Evolutionary conservation across 1,140 invertebrate species (phyloP).

Genomic region (Pectinophora gossypiella): DNA sequence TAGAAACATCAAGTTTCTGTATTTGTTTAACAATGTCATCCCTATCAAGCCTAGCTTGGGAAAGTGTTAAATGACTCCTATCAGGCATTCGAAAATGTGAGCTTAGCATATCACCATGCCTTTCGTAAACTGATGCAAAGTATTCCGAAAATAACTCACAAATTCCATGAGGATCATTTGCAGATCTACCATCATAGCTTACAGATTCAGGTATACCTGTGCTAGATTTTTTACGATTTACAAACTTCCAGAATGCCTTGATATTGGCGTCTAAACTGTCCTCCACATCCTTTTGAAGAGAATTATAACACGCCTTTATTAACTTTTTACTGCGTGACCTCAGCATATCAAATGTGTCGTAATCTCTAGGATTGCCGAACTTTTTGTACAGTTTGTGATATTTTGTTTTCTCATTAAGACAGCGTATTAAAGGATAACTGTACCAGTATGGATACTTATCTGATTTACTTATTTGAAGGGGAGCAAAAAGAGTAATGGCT

Average conservation of each 20-base stretch:
- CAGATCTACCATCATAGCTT: background rate
- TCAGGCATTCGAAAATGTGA: background rate
- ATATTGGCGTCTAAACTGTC: background rate
- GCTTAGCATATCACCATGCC: background rate
- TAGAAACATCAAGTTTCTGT: background rate
- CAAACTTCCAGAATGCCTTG: background rate
- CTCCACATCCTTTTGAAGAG: background rate
- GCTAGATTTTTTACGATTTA: background rate
- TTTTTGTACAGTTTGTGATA: background rate
- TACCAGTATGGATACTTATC: background rate
- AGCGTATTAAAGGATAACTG: background rate
- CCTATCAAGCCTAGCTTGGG: background rate
- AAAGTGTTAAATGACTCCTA: background rate
- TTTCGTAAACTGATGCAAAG: background rate
- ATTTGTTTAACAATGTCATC: background rate
- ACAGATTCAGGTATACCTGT: background rate
- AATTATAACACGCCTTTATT: background rate
- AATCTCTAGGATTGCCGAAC: background rate
- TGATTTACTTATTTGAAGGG: background rate
- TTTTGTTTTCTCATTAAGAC: background rate
- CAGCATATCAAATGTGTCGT: background rate
- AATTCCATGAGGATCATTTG: background rate
- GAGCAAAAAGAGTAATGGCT: background rate
- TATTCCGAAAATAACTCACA: conserved; percentile 5
- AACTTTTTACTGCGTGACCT: background rate